Evolutionary conservation across 1,140 invertebrate genomes (phyloP), one percentile per base, ranked within the genome.

Genomic region (Venturia canescens): DNA sequence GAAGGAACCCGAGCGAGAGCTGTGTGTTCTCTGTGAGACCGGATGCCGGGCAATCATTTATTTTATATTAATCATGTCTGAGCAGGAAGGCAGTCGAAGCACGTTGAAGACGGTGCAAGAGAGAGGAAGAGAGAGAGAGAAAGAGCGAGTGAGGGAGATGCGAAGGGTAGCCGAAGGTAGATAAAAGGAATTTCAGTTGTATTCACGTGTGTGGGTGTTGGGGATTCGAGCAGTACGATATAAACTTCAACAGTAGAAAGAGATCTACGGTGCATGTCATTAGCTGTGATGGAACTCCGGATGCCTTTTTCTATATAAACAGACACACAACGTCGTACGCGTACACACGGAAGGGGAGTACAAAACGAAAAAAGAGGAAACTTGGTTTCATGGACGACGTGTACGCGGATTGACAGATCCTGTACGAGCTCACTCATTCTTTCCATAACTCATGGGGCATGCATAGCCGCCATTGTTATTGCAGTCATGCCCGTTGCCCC

Each of bases 21-120:
- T 29, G 2, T 23, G 71, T 27, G 57, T 16, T 76, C 79, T 84
- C 86, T 88, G 87, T 90, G 89, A 83, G 90, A 91, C 90, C 90
- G 91, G 91, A 92, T 92, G 91, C 83, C 84, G 82, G 81, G 87
- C 86, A 91, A 91, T 91, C 89, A 90, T 91, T 92, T 89, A 90
- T 91, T 91, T 89, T 89, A 91, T 91, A 91, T 92, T 90, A 91
- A 91, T 92, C 89, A 89, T 88, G 83, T 83, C 84, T 83, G 83
- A 83, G 87, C 86, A 88, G 87, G 86, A 88, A 88, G 77, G 79
- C 67, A 83, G 75, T 38, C 80, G 80, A 60, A 63, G 57, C 57
- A 77, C 66, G 75, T 29, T 11, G 31, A 66, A 78, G 83, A 84
- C 84, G 84, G 89, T 83, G 82, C 82, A 87, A 85, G 83, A 83